Base-by-base conservation (phyloP, 2,888 invertebrate genomes). In the Eucera pruinosa region DNA sequence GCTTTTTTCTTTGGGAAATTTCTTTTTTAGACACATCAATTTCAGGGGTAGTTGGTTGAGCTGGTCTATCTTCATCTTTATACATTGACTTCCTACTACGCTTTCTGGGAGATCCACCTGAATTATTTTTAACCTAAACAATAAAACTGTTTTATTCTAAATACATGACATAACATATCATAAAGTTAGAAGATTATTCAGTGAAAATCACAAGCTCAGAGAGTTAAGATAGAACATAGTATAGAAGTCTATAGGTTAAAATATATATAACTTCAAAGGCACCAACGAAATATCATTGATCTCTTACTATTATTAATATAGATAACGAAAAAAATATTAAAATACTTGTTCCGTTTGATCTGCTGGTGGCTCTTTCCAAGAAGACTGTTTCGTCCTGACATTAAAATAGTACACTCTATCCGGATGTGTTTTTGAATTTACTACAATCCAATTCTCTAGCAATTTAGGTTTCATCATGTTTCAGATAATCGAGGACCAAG, bases 381-480 rank as follows among this genome's bases (percentile, higher is more conserved):
- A 85, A 3, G 88, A 81, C 52, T 86, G 50, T 2, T 87, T 87
- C 7, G 89, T 90, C 50, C 78, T 84, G 11, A 84, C 78, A 64
- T 91, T 91, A 39, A 90, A 91, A 76, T 90, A 91, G 73, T 89
- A 91, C 20, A 89, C 78, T 66, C 78, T 83, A 25, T 90, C 86
- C 0, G 89, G 90, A 71, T 87, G 80, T 33, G 73, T 88, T 41
- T 85, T 90, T 0, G 91, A 91, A 45, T 75, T 82, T 1, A 80
- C 70, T 15, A 82, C 83, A 15, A 88, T 80, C 91, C 91, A 91
- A 70, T 86, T 81, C 13, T 84, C 73, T 2, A 89, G 88, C 15
- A 90, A 69, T 11, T 82, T 77, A 52, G 43, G 68, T 45, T 87
- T 86, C 54, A 80, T 84, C 85, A 84, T 84, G 1, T 57, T 77